Percentiles rank a stretch among this genome's conserved stretches.
Conservation (phyloP, 2,113 vertebrate species). For the Lampris megalopsis region DNA sequence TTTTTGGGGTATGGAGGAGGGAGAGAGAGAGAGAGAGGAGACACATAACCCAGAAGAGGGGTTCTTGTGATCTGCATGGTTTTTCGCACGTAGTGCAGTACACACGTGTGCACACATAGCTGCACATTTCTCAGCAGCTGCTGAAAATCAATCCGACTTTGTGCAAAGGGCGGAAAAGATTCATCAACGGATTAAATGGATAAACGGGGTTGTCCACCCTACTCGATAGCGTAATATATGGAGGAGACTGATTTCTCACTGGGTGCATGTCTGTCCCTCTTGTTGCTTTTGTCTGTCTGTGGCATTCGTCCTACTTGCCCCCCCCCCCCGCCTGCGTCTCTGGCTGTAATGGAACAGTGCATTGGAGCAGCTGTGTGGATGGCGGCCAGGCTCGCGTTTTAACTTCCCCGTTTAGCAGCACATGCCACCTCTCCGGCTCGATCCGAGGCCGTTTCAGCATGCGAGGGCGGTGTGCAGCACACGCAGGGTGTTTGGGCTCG, state of each 20-base stretch:
- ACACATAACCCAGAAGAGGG: neutral
- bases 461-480: too few relatives aligned
- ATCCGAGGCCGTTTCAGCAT: too few relatives aligned
- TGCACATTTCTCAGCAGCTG: neutral
- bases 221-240: slow-evolving; percentile 5
- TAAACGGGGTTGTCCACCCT: slow-evolving; percentile 41
- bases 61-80: neutral
- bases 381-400: too few relatives aligned
- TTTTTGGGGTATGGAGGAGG: slow-evolving; percentile 1
- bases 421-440: too few relatives aligned
- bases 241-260: neutral
- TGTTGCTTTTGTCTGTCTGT: neutral
- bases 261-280: neutral
- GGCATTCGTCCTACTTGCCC: neutral
- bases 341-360: too few relatives aligned
- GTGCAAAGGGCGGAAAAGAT: slow-evolving; percentile 27
- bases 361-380: too few relatives aligned
- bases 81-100: too few relatives aligned
- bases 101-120: neutral
- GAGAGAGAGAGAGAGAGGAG: slow-evolving; percentile 8
- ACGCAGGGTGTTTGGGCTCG: too few relatives aligned
- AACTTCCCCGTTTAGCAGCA: too few relatives aligned
- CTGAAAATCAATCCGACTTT: slow-evolving; percentile 43
- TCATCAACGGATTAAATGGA: slow-evolving; percentile 47
- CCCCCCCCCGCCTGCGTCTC: too few relatives aligned